These are phyloP conservation scores for Hyposoter didymator DNA, from an alignment of 2,888 invertebrate genomes.

Conservation along the genomic window DNA sequence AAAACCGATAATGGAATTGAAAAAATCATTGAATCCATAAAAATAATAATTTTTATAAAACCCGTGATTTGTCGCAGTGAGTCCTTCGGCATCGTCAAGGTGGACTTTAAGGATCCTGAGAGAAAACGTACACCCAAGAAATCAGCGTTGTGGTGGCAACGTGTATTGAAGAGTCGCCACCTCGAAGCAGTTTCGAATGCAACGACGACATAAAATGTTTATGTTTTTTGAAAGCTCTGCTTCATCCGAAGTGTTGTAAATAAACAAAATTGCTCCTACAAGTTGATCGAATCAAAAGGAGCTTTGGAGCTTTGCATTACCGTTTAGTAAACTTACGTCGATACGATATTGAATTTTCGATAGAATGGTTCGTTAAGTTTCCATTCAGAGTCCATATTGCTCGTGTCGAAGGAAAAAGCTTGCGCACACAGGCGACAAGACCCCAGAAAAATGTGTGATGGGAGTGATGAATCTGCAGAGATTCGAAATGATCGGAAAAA, in stretches of 20 bases:
- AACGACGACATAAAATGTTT: not conserved
- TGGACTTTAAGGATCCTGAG: slow-evolving; percentile 87
- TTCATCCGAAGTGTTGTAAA: not conserved
- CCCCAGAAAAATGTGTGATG: not conserved
- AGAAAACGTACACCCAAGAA: slow-evolving; percentile 87
- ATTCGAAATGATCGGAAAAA: slow-evolving; percentile 9
- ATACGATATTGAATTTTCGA: not conserved
- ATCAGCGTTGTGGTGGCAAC: slow-evolving; percentile 86
- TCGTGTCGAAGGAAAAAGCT: not conserved
- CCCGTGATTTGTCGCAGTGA: slow-evolving; percentile 73
- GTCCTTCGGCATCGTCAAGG: slow-evolving; percentile 89
- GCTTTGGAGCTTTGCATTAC: not conserved
- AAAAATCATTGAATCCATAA: not conserved
- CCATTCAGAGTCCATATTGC: not conserved
- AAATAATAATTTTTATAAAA: not conserved
- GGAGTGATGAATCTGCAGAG: not conserved
- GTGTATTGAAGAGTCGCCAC: slow-evolving; percentile 85
- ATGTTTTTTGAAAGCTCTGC: not conserved
- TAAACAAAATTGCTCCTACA: not conserved
- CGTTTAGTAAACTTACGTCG: not conserved
- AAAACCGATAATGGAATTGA: not conserved
- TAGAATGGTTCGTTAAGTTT: slow-evolving; percentile 1
- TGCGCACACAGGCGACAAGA: not conserved
- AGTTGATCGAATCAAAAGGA: not conserved
- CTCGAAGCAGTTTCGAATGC: slow-evolving; percentile 71